Evolutionary conservation across 2,113 vertebrate species (phyloP), one percentile per base, ranked within the genome.

Genomic region (Rhadina sibilatrix): DNA sequence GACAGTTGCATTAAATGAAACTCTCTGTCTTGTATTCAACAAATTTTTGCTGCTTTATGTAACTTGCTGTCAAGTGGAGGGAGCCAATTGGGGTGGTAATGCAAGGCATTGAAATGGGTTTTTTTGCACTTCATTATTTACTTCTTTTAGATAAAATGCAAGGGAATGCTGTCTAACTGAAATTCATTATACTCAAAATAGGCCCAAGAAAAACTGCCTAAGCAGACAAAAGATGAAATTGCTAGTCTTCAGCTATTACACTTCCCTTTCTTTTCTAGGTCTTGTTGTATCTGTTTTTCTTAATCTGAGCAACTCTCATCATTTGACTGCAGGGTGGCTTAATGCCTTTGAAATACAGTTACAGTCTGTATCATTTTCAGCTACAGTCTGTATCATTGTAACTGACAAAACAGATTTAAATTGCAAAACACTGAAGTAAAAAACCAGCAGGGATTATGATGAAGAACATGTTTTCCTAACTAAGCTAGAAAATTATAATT

Each of bases 351-450:
- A 94, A 94, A 71, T 94, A 78, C 66, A 77, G 54, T 63, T 80
- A 31, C 57, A 80, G 50, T 71, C 87, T 80, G 46, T 77, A 25
- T 81, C 57, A 56, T 83, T 93, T 31, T 44, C 61, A 86, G 44
- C 59, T 72, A 31, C 68, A 83, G 59, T 61, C 83, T 80, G 54
- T 75, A 20, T 75, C 76, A 59, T 81, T 93, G 18, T 42, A 94
- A 83, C 71, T 95, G 90, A 84, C 92, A 94, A 80, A 87, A 84
- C 28, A 56, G 50, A 74, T 84, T 91, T 66, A 69, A 95, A 78
- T 70, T 53, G 53, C 72, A 88, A 91, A 92, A 93, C 66, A 88
- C 33, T 83, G 9, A 94, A 91, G 53, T 90, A 25, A 83, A 93
- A 94, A 87, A 57, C 0, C 68, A 77, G 69, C n/a, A 23, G 80